Base-by-base conservation (phyloP, 2,797 vertebrate genomes). In the Epinephelus malabaricus region DNA sequence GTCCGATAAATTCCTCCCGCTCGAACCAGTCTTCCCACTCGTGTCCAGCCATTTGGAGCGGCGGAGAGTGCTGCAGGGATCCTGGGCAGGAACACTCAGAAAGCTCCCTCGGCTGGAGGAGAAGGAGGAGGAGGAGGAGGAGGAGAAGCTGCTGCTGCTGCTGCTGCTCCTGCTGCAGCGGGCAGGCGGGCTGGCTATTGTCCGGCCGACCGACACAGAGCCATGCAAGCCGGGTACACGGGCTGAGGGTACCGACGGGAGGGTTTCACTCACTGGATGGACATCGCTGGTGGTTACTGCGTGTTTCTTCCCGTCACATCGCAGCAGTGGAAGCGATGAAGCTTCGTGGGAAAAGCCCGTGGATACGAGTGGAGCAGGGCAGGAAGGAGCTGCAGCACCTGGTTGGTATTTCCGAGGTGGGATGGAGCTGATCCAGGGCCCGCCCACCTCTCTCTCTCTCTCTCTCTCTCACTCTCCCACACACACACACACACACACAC, bases 1-100 rank as follows among this genome's bases (percentile, higher is more conserved):
- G 98, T 8, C 97, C 98, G 94, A 99, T 99, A 43, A 98, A 95
- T 91, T 97, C 97, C 95, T 99, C 97, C 73, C 98, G 95, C 84
- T 98, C 97, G 93, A 99, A 99, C 98, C 97, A 98, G 92, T 96
- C 97, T 84, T 96, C 95, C 97, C 96, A 97, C 83, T 96, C 96
- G 94, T 96, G 97, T 87, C 96, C 96, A 47, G 97, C 97, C 97
- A 99, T 98, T 88, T 82, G 85, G 77, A 86, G 69, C 9, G 12
- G 73, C 54, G 63, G 67, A 69, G 25, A 55, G 62, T 60, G 72
- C 69, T 76, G 81, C 66, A 11, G 45, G 79, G 70, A 68, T 78
- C 77, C 86, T 0, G 85, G 69, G 61, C 68, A 66, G 69, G 53
- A 85, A 47, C 78, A 47, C 49, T 59, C 34, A 73, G 14, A 59